A percentile compares a stretch with the other conserved stretches of the same genome.
Conservation (phyloP, 1,140 invertebrate species). For the Ceratina japonica region DNA sequence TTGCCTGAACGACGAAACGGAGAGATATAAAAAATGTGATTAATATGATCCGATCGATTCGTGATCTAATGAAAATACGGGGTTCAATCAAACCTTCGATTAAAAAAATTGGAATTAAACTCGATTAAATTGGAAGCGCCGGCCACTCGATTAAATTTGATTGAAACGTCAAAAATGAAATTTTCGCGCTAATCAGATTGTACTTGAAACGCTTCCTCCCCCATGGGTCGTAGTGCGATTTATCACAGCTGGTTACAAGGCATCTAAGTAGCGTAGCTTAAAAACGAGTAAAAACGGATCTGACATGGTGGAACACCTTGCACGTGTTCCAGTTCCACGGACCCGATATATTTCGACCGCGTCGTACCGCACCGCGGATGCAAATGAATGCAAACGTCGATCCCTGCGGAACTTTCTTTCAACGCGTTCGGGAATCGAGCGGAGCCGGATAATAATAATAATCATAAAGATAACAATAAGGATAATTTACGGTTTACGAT, state of each 20-base stretch:
- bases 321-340: constrained; percentile 49
- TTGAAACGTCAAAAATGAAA: background rate
- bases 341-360: constrained; percentile 53
- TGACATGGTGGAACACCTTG: constrained; percentile 41
- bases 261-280: constrained; percentile 1
- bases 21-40: too few species aligned
- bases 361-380: constrained; percentile 28
- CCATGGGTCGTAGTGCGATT: background rate
- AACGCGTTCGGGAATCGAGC: background rate
- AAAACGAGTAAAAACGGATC: constrained; percentile 13
- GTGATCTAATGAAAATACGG: too few species aligned
- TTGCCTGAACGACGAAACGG: too few species aligned
- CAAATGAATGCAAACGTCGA: constrained; percentile 55
- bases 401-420: constrained; percentile 35
- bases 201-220: background rate
- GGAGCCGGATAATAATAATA: constrained; percentile 13
- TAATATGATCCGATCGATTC: too few species aligned
- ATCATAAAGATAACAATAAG: constrained; percentile 41
- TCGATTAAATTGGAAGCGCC: too few species aligned
- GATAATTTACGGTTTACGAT: constrained; percentile 37
- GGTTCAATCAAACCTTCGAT: too few species aligned
- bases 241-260: constrained; percentile 5
- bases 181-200: constrained; percentile 7
- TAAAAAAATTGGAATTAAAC: too few species aligned
- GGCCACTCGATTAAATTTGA: background rate